Evolutionary conservation across 2,113 vertebrate genomes (phyloP).

Genomic region (Indicator indicator): DNA sequence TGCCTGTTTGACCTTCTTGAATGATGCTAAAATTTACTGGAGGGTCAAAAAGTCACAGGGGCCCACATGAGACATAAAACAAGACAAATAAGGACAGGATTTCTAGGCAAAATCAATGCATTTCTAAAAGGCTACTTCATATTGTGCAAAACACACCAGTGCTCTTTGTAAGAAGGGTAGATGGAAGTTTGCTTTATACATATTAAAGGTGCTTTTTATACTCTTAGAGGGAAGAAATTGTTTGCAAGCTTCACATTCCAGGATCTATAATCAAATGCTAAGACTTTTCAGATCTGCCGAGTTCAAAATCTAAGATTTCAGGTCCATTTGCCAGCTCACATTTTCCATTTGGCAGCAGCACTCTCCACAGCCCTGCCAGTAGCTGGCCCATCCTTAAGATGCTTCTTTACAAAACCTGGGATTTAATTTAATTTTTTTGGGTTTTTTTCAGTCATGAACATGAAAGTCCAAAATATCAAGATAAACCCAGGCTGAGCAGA

Average conservation of each 20-base stretch:
- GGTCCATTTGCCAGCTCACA: constrained; percentile 44
- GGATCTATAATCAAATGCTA: constrained; percentile 13
- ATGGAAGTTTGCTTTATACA: background rate
- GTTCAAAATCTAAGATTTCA: constrained; percentile 56
- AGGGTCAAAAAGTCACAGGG: constrained; percentile 35
- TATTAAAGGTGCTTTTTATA: constrained; percentile 14
- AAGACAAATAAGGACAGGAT: constrained; percentile 29
- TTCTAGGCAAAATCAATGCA: background rate
- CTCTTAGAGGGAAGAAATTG: background rate
- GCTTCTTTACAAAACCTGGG: constrained; percentile 41
- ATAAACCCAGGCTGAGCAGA: constrained; percentile 48
- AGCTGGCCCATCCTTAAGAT: constrained; percentile 21
- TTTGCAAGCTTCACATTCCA: background rate
- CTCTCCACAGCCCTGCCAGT: constrained; percentile 49
- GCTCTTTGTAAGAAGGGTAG: background rate
- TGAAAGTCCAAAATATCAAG: constrained; percentile 62
- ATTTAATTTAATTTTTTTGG: constrained; percentile 60
- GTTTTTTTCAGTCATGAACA: constrained; percentile 32
- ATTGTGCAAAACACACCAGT: background rate
- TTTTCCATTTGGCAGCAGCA: constrained; percentile 56
- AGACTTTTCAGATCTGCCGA: background rate
- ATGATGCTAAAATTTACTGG: constrained; percentile 34
- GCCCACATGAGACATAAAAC: background rate
- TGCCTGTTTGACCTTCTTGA: constrained; percentile 52
- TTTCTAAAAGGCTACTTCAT: constrained; percentile 4